These are phyloP conservation scores for Papilio polyxenes DNA, from an alignment of 1,140 invertebrate genomes.

Conservation along the genomic window DNA sequence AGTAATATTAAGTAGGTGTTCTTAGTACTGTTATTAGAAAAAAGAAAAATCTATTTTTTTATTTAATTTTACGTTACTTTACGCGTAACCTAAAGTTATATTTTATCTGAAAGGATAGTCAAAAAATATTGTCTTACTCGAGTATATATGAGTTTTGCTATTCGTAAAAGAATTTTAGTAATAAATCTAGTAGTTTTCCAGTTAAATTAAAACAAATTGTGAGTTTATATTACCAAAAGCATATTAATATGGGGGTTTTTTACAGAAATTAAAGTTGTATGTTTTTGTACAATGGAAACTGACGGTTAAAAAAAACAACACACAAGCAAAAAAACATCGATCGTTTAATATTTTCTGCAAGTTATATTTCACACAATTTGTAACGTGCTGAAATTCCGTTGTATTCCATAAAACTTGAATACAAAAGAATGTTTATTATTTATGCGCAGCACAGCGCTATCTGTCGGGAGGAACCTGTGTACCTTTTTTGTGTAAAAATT, in stretches of 20 bases:
- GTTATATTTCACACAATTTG: constrained; percentile 7
- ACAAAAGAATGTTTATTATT: constrained; percentile 33
- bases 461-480: not conserved
- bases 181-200: too few species aligned
- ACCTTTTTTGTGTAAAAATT: constrained; percentile 27
- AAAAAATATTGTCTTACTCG: too few species aligned
- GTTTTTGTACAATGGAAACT: too few species aligned
- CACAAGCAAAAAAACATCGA: not conserved
- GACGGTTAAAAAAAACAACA: not conserved
- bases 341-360: not conserved
- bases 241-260: too few species aligned
- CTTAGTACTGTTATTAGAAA: not conserved
- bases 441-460: constrained; percentile 25
- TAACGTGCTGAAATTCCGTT: constrained; percentile 4
- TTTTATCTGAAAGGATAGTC: too few species aligned
- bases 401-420: not conserved
- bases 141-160: too few species aligned
- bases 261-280: too few species aligned
- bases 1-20: not conserved
- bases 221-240: too few species aligned
- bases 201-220: too few species aligned
- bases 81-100: too few species aligned
- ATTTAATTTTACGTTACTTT: too few species aligned
- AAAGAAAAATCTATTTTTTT: not conserved
- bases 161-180: too few species aligned